Percentiles rank a stretch among this genome's conserved stretches.
Conservation (phyloP, 1,140 invertebrate species). For the Marisa cornuarietis region DNA sequence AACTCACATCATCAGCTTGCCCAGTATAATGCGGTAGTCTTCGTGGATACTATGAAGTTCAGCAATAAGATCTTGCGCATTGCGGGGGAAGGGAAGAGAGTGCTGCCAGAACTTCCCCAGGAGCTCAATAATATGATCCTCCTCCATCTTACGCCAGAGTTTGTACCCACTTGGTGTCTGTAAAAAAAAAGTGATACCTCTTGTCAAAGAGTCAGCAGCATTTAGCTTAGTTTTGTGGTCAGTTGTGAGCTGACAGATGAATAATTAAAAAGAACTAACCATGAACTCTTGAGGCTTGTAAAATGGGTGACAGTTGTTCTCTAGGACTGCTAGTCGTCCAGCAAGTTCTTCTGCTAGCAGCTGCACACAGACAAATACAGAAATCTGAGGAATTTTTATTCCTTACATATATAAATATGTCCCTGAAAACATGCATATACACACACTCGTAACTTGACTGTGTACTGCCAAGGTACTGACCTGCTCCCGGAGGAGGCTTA, state of each 20-base stretch:
- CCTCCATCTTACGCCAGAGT: constrained; percentile 52
- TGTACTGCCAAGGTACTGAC: too few species aligned
- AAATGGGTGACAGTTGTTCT: constrained; percentile 57
- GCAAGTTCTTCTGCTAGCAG: constrained; percentile 58
- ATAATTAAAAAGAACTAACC: constrained; percentile 34
- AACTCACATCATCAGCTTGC: constrained; percentile 48
- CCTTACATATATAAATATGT: neutral
- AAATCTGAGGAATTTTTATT: neutral
- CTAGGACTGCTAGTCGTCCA: constrained; percentile 50
- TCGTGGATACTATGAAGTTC: constrained; percentile 42
- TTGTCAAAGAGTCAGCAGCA: too few species aligned
- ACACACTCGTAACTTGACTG: neutral
- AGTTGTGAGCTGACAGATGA: neutral
- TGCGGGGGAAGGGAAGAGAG: constrained; percentile 44
- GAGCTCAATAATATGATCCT: constrained; percentile 49
- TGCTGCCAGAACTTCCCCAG: constrained; percentile 59
- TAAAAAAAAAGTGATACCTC: too few species aligned
- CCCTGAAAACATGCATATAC: neutral
- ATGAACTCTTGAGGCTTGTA: constrained; percentile 53
- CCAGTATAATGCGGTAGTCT: constrained; percentile 49
- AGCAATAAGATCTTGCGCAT: constrained; percentile 29
- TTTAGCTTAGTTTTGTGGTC: too few species aligned
- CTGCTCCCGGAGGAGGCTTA: too few species aligned
- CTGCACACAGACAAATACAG: constrained; percentile 32
- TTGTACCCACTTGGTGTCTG: constrained; percentile 55